A percentile compares a stretch with the other conserved stretches of the same genome.
phyloP scores from a whole-genome alignment of 2,888 invertebrate genomes.

The Periphyllus acericola region DNA sequence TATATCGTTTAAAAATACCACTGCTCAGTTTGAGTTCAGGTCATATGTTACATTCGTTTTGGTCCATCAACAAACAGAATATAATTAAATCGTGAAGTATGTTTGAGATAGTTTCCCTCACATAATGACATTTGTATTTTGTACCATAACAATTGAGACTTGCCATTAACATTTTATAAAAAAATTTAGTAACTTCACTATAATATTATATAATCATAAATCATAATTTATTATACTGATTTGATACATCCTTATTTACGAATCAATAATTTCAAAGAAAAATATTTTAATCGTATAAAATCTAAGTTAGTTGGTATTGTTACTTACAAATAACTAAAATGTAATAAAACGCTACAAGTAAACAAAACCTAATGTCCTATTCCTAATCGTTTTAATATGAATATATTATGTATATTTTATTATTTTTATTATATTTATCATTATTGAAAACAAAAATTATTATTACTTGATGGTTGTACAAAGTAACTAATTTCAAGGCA shows the following conservation, averaged over 20 bases:
- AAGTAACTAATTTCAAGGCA: constrained; percentile 13
- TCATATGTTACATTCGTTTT: constrained; percentile 59
- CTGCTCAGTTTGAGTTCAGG: constrained; percentile 55
- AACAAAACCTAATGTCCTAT: constrained; percentile 15
- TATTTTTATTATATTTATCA: constrained; percentile 7
- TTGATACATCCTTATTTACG: constrained; percentile 30
- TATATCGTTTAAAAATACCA: constrained; percentile 39
- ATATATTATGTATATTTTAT: constrained; percentile 6
- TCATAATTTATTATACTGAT: constrained; percentile 25
- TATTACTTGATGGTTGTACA: constrained; percentile 17
- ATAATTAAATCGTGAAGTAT: constrained; percentile 28
- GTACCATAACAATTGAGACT: constrained; percentile 41
- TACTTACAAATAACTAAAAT: constrained; percentile 35
- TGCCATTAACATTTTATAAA: constrained; percentile 23
- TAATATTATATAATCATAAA: constrained; percentile 23
- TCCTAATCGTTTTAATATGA: constrained; percentile 25
- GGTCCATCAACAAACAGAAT: constrained; percentile 57
- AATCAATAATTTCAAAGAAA: constrained; percentile 20
- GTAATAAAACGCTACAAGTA: constrained; percentile 19
- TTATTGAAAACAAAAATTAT: constrained; percentile 12
- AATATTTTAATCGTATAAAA: constrained; percentile 37
- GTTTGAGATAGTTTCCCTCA: constrained; percentile 39
- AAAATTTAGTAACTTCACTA: constrained; percentile 15
- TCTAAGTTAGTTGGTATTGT: constrained; percentile 49
- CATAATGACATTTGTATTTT: constrained; percentile 31